A percentile compares a stretch with the other conserved stretches of the same genome.
Conservation (phyloP, 2,113 vertebrate genomes). For the Leptodactylus fuscus region DNA sequence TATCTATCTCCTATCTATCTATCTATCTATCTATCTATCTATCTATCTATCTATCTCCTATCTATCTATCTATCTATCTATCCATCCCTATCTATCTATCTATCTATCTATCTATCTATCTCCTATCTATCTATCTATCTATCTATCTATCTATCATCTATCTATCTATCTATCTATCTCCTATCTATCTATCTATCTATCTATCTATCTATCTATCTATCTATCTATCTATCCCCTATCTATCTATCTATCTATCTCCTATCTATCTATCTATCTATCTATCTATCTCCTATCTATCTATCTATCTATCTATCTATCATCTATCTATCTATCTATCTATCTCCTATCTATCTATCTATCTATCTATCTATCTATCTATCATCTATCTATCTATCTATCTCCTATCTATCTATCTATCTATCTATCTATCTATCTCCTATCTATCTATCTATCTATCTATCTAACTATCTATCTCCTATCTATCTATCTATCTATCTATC, state of each 20-base stretch:
- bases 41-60: neutral
- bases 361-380: neutral
- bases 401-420: neutral
- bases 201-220: neutral
- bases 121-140: neutral
- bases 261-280: conserved; percentile 9
- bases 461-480: neutral
- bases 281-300: conserved; percentile 10
- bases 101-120: neutral
- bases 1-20: conserved; percentile 3
- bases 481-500: neutral
- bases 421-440: neutral
- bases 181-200: neutral
- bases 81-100: neutral
- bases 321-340: neutral
- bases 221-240: neutral
- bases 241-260: neutral
- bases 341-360: neutral
- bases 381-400: neutral
- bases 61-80: conserved; percentile 5
- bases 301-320: conserved; percentile 4
- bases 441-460: neutral
- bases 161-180: conserved; percentile 12
- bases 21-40: conserved; percentile 14
- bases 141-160: neutral